Conservation (phyloP, 2,888 invertebrate species). For the Notodonta ziczac region DNA sequence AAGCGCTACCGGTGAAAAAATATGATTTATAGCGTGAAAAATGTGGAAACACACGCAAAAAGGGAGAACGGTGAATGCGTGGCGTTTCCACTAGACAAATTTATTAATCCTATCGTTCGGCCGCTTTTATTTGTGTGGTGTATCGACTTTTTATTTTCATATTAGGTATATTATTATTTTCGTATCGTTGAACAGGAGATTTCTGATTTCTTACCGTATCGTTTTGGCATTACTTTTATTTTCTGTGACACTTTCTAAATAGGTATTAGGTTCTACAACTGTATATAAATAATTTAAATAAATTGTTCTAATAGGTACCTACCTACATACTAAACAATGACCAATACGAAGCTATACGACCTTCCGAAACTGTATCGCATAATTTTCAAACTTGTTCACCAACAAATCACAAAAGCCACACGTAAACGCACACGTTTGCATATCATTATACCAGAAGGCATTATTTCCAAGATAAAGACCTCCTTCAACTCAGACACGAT, state of each 20-base stretch:
- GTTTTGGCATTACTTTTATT: not conserved
- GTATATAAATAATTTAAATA: not conserved
- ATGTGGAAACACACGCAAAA: slow-evolving; percentile 83
- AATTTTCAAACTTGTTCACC: slow-evolving; percentile 8
- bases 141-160: slow-evolving; percentile 43
- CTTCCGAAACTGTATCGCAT: slow-evolving; percentile 2
- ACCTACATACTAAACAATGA: not conserved
- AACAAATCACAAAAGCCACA: slow-evolving; percentile 29
- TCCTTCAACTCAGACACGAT: slow-evolving; percentile 26
- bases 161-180: not conserved
- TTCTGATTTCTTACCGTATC: slow-evolving; percentile 21
- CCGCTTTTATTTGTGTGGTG: slow-evolving; percentile 60
- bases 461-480: slow-evolving; percentile 40
- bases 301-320: too few species aligned
- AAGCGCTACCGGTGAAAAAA: slow-evolving; percentile 83
- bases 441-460: slow-evolving; percentile 42
- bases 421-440: slow-evolving; percentile 25
- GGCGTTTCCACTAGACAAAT: slow-evolving; percentile 80
- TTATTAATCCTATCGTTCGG: slow-evolving; percentile 79
- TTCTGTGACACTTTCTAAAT: not conserved
- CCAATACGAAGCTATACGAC: not conserved
- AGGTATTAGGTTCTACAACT: not conserved
- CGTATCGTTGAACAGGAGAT: slow-evolving; percentile 13
- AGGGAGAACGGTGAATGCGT: slow-evolving; percentile 78
- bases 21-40: slow-evolving; percentile 84